phyloP scores from a whole-genome alignment of 2,888 invertebrate genomes.

The Carabus problematicus region DNA sequence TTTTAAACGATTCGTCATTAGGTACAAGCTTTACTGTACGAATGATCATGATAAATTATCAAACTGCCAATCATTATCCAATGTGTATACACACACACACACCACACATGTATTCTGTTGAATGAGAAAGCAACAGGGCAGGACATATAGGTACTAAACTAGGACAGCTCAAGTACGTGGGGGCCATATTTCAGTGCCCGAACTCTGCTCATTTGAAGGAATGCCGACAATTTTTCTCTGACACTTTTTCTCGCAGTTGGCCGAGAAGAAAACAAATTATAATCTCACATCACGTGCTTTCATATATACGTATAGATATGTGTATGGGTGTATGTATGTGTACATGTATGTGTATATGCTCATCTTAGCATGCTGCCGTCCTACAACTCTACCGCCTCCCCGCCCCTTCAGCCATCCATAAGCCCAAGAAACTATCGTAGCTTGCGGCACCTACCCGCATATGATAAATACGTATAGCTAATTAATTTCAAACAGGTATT shows the following conservation, averaged over 20 bases:
- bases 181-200: too few relatives aligned
- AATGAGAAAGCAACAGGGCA: too few relatives aligned
- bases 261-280: slow-evolving; percentile 39
- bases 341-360: too few relatives aligned
- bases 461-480: slow-evolving; percentile 44
- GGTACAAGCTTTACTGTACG: too few relatives aligned
- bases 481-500: slow-evolving; percentile 44
- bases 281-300: slow-evolving; percentile 40
- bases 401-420: not conserved
- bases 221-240: slow-evolving; percentile 37
- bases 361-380: not conserved
- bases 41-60: too few relatives aligned
- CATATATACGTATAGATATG: slow-evolving; percentile 20
- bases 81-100: too few relatives aligned
- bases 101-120: too few relatives aligned
- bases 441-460: slow-evolving; percentile 32
- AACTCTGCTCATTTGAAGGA: slow-evolving; percentile 21
- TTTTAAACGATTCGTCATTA: too few relatives aligned
- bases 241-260: slow-evolving; percentile 40
- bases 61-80: too few relatives aligned
- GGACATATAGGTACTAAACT: too few relatives aligned
- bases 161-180: too few relatives aligned
- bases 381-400: not conserved
- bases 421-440: slow-evolving; percentile 2
- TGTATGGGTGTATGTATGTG: too few relatives aligned